Conservation (phyloP, 2,113 vertebrate genomes). For the Benthochromis sp. region DNA sequence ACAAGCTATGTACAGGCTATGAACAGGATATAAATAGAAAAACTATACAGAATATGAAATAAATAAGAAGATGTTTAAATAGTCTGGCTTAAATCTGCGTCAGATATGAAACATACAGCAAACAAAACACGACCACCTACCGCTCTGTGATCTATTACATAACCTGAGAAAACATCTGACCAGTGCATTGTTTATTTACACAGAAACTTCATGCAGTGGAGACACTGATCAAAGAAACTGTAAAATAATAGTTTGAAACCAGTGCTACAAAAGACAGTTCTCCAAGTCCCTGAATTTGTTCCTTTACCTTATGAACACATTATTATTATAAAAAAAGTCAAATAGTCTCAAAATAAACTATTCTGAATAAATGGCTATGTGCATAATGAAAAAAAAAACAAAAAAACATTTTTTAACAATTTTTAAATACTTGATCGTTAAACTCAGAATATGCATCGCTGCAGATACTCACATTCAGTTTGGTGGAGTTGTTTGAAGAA, state of each 20-base stretch:
- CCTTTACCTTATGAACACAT: background rate
- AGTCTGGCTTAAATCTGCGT: background rate
- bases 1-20: no score
- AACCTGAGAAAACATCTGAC: conserved; percentile 37
- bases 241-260: background rate
- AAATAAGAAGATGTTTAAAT: background rate
- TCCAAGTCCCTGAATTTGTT: background rate
- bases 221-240: background rate
- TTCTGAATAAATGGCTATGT: background rate
- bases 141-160: background rate
- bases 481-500: background rate
- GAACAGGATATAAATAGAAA: no score
- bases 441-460: background rate
- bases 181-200: conserved; percentile 4
- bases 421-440: background rate
- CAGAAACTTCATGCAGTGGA: background rate
- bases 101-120: background rate
- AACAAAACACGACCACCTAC: background rate
- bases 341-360: background rate
- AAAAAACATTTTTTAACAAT: background rate
- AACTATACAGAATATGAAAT: no score
- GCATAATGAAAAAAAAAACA: background rate
- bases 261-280: background rate
- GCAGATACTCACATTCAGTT: conserved; percentile 57
- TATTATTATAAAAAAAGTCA: background rate